Conservation (phyloP, 2,113 vertebrate genomes). For the Scortum barcoo region DNA sequence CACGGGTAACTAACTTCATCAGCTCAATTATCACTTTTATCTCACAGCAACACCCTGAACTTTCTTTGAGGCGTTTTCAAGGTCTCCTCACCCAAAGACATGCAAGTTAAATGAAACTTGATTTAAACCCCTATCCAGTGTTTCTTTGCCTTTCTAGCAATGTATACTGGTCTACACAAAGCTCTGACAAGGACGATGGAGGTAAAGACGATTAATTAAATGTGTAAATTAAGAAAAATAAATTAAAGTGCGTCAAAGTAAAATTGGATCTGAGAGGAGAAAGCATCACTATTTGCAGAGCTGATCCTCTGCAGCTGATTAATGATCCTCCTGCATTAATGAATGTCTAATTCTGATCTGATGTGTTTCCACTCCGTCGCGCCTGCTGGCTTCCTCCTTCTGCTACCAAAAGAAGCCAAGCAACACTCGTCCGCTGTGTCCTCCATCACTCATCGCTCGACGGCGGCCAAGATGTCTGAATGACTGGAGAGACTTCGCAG, state of each 20-base stretch:
- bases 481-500: conserved; percentile 58
- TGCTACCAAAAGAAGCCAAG: conserved; percentile 38
- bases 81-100: not conserved
- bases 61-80: not conserved
- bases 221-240: not conserved
- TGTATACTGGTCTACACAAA: not conserved
- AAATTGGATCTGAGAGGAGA: not conserved
- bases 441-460: conserved; percentile 32
- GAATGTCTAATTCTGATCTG: conserved; percentile 21
- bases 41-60: not conserved
- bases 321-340: conserved; percentile 24
- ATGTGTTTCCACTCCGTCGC: not conserved
- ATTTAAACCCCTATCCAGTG: not conserved
- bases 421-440: conserved; percentile 41
- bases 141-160: not conserved
- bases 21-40: not conserved
- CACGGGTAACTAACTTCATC: no score
- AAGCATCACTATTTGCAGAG: conserved; percentile 1
- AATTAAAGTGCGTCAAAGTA: not conserved
- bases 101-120: not conserved
- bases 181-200: not conserved
- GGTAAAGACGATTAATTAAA: not conserved
- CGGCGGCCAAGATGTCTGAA: conserved; percentile 37
- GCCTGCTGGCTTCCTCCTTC: conserved; percentile 19
- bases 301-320: conserved; percentile 21